phyloP scores from a whole-genome alignment of 2,888 invertebrate genomes.

The Cheilosia variabilis region DNA sequence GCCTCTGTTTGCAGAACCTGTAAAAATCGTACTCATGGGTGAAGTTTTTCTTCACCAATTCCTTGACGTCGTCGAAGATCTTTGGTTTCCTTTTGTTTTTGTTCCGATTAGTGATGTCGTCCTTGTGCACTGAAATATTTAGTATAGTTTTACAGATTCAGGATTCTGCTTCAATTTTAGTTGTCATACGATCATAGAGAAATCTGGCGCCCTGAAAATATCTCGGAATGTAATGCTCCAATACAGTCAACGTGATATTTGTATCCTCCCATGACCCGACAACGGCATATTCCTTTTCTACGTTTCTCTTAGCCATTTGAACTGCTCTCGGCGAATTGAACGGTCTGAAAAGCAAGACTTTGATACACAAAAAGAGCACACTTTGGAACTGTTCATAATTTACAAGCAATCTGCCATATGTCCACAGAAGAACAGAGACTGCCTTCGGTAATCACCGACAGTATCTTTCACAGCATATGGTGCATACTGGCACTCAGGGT shows the following conservation, averaged over 20 bases:
- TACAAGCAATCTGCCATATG: slow-evolving; percentile 92
- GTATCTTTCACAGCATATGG: slow-evolving; percentile 91
- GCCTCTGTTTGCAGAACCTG: slow-evolving; percentile 91
- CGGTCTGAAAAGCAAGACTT: slow-evolving; percentile 85
- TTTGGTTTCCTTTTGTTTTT: slow-evolving; percentile 93
- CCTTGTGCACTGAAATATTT: slow-evolving; percentile 59
- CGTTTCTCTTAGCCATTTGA: slow-evolving; percentile 91
- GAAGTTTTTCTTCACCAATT: slow-evolving; percentile 91
- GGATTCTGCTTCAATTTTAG: neutral
- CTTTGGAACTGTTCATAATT: slow-evolving; percentile 80
- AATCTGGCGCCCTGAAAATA: slow-evolving; percentile 91
- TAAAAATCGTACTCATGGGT: slow-evolving; percentile 94
- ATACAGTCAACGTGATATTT: slow-evolving; percentile 91
- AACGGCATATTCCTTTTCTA: slow-evolving; percentile 93
- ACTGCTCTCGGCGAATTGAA: slow-evolving; percentile 88
- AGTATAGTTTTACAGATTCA: neutral
- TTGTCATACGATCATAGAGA: slow-evolving; percentile 86
- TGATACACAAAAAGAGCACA: neutral
- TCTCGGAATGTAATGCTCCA: slow-evolving; percentile 91
- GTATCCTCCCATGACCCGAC: slow-evolving; percentile 95
- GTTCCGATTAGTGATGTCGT: slow-evolving; percentile 85
- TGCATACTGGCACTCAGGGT: slow-evolving; percentile 91
- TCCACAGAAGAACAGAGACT: slow-evolving; percentile 94
- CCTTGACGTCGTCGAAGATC: slow-evolving; percentile 91
- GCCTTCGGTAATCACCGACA: slow-evolving; percentile 92